phyloP scores from a whole-genome alignment of 1,140 invertebrate species.

The Drosophila virilis region DNA sequence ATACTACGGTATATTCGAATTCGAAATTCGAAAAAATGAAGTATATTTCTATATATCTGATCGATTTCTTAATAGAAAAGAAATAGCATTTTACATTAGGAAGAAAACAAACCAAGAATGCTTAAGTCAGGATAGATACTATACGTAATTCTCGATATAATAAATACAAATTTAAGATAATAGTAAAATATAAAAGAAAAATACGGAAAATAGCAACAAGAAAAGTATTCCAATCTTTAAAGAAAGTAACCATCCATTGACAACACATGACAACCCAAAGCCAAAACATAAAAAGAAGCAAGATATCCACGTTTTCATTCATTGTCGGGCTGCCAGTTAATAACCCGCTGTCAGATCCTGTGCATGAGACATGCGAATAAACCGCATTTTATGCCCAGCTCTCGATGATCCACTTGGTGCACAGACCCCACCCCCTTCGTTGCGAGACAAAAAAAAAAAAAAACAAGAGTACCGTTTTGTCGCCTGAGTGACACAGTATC shows the following conservation, averaged over 20 bases:
- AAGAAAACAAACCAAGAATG: no score
- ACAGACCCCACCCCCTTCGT: neutral
- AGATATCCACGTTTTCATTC: slow-evolving; percentile 71
- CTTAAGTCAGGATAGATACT: no score
- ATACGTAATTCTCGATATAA: no score
- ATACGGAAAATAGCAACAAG: no score
- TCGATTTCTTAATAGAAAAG: no score
- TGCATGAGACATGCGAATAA: slow-evolving; percentile 46
- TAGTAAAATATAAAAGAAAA: no score
- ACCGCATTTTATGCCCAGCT: neutral
- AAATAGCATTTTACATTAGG: no score
- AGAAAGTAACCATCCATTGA: slow-evolving; percentile 11
- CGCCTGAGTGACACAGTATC: slow-evolving; percentile 62
- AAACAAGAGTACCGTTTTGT: slow-evolving; percentile 63
- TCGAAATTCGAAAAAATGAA: no score
- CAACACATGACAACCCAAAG: slow-evolving; percentile 11
- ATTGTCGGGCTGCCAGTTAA: slow-evolving; percentile 56
- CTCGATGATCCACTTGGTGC: slow-evolving; percentile 1
- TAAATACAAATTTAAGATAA: no score
- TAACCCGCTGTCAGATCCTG: slow-evolving; percentile 49
- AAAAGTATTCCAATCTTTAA: neutral
- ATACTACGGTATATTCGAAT: no score
- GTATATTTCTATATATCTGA: no score
- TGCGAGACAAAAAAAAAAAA: slow-evolving; percentile 1
- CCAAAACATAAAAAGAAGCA: slow-evolving; percentile 7